Evolutionary conservation across 1,140 invertebrate species (phyloP), one percentile per base, ranked within the genome.

Genomic region (Mizuhopecten yessoensis): DNA sequence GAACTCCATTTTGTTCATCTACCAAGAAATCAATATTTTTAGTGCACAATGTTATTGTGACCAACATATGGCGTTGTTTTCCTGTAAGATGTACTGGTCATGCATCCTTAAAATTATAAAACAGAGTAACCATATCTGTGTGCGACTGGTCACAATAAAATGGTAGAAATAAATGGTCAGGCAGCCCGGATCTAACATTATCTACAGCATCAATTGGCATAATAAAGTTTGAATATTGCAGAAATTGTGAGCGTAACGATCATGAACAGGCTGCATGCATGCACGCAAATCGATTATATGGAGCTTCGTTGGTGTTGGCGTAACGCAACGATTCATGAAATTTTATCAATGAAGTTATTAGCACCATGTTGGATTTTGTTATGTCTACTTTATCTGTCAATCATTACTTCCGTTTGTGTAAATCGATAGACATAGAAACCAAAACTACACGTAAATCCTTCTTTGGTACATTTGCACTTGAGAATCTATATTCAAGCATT

Each of bases 271-370:
- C 57, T 75, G 23, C 57, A 75, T 75, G 57, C 57, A 75, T 75
- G 5, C 29, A 7, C 57, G 2, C 23, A 75, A 5, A 75, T 75
- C 17, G 57, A 75, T 75, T 75, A 29, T 29, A 75, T 9, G n/a
- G 11, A 75, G 11, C 9, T 29, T 17, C 11, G 57, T 75, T 9
- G 9, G n/a, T 75, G n/a, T 75, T 75, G 17, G 57, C 57, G 57
- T 75, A 29, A 29, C n/a, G 23, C 1, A 29, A 75, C 57, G 57
- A 75, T 75, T 75, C 57, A 75, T 75, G 29, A 75, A 75, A 75
- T 75, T 75, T 75, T 75, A 75, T 75, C 57, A 75, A 75, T 75
- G 57, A 75, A 75, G n/a, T n/a, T n/a, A 75, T 75, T 75, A 75
- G 57, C 23, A 75, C 11, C 23, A 7, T 75, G 17, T 75, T 75